Base-by-base conservation (phyloP, 2,797 vertebrate species). In the Adrianichthys oophorus region DNA sequence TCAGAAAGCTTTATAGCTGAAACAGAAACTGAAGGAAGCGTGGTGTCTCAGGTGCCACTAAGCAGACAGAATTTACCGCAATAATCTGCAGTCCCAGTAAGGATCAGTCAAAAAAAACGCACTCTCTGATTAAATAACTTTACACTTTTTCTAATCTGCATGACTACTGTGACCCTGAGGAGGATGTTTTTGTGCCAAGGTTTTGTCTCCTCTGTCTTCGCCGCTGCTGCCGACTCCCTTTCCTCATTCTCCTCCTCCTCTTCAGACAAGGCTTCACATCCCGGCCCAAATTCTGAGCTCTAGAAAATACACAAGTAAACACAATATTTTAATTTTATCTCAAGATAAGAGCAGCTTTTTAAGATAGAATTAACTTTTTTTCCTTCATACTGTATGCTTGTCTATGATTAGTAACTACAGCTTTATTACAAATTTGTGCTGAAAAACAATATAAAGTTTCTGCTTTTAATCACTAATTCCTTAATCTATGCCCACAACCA, bases 261-360 rank as follows among this genome's bases (percentile, higher is more conserved):
- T 8, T 67, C 48, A 91, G 48, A 49, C 92, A 93, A 24, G 45
- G 24, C 24, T 56, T 87, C 18, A 23, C 56, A 48, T 88, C 65
- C 5, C 65, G 74, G 19, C 76, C 76, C 43, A 74, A 1, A 8
- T 46, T 62, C 0, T 65, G 63, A 62, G 55, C 52, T 55, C 91
- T 91, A 16, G 7, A 68, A 78, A 70, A 61, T 3, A 78, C 32
- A 63, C 13, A 50, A 16, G 52, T 10, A 44, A 46, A 16, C 7
- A 58, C 15, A 52, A 12, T 21, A 24, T 29, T 5, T 12, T 62
- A 6, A 73, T 24, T n/a, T 26, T 17, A 48, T 8, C 4, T 13
- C 53, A 32, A 16, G 7, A 23, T 57, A 45, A 14, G 12, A 23
- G 17, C 26, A 18, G 16, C 41, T 24, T 40, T 14, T 49, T 14